Base-by-base conservation (phyloP, 2,888 invertebrate genomes). In the Automeris io region DNA sequence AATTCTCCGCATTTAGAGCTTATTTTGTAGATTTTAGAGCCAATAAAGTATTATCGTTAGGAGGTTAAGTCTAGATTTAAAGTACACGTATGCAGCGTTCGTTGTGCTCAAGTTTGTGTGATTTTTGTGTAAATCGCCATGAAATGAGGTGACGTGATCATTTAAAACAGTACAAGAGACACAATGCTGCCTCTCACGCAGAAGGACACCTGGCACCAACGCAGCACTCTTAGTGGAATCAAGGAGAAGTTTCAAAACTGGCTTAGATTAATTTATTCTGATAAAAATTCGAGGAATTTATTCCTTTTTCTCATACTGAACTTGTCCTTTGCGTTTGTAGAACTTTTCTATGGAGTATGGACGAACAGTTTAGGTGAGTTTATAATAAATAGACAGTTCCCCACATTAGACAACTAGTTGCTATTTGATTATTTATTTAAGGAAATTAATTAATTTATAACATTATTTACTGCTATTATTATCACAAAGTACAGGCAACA, bases 241-340 rank as follows among this genome's bases (percentile, higher is more conserved):
- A 91, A 91, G 60, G 95, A 95, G 64, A 93, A 92, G 70, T 61
- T 95, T 8, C 87, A 90, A 61, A 91, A 91, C 60, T 94, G 93
- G 93, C 89, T 92, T 51, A 89, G 97, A 58, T 85, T 97, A 43
- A 96, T 98, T 62, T 95, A 97, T 77, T 92, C 97, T 0, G 98
- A 99, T 80, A 90, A 92, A 69, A 96, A 95, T 78, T 97, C 97
- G 1, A 91, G 97, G 66, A 98, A 98, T 83, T 87, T 99, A 51
- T 97, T 98, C 69, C 86, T 97, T 21, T 99, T 99, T 71, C 89
- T 99, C 8, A 57, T 97, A 48, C 87, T 99, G 24, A 99, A 98
- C 80, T 90, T 98, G 49, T 96, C 96, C 22, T 98, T 99, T 86
- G 98, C 98, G 16, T 98, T 98, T 81, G 96, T 99, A 32, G 98